Conservation (phyloP, 2,797 vertebrate species). For the Xerus rutilus region DNA sequence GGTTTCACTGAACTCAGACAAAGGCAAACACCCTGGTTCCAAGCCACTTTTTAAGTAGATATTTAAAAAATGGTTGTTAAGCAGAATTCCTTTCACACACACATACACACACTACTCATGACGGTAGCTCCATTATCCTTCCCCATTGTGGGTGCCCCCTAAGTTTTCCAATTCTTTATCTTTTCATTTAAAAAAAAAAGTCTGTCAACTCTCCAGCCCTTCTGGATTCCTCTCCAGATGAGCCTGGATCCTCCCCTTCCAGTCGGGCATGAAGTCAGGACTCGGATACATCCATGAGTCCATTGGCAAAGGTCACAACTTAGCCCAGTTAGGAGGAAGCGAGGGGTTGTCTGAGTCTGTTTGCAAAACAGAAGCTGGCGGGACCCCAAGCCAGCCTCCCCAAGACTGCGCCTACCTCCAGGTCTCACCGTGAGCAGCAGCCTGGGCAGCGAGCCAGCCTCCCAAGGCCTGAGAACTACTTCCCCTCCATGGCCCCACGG, state of each 20-base stretch:
- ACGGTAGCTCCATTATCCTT: neutral
- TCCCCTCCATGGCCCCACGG: constrained; percentile 19
- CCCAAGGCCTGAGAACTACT: neutral
- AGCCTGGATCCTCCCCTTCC: neutral
- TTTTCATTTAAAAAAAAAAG: neutral
- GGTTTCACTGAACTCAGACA: neutral
- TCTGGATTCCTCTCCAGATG: neutral
- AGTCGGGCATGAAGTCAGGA: constrained; percentile 38
- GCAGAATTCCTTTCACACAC: neutral
- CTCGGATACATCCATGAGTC: neutral
- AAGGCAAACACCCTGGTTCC: neutral
- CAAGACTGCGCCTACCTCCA: constrained; percentile 5
- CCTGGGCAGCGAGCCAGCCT: neutral
- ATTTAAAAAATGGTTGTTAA: neutral
- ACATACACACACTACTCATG: neutral
- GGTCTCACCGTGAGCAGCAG: neutral
- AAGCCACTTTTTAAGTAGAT: neutral
- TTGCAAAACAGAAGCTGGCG: neutral
- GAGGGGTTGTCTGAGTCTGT: neutral
- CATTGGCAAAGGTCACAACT: neutral
- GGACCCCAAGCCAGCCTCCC: neutral
- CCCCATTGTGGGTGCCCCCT: neutral
- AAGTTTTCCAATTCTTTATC: neutral
- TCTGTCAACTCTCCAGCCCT: neutral
- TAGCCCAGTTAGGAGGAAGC: neutral